A percentile compares a stretch with the other conserved stretches of the same genome.
These are phyloP conservation scores for Phocoena phocoena DNA, from an alignment of 2,113 vertebrate species.

Conservation along the genomic window DNA sequence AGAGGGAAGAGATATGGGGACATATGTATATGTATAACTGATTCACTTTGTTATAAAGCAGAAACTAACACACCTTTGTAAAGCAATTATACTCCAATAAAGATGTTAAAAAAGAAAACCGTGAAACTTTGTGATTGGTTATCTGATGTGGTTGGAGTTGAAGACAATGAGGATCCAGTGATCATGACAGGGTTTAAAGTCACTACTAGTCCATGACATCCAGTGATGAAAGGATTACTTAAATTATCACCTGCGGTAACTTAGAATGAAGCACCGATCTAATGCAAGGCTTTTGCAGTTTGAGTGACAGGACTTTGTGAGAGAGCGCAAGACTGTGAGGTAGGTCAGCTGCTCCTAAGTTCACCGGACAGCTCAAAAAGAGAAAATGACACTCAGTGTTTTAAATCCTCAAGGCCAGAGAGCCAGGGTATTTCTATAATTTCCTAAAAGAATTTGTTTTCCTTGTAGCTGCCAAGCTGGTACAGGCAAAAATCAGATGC, in stretches of 20 bases:
- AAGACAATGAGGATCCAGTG: background rate
- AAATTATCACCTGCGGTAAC: background rate
- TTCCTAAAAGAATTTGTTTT: background rate
- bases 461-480: background rate
- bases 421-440: background rate
- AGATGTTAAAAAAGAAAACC: background rate
- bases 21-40: too few relatives aligned
- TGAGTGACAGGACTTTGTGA: background rate
- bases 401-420: background rate
- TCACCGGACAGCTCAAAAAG: background rate
- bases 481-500: background rate
- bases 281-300: background rate
- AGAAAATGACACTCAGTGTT: background rate
- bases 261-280: background rate
- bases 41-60: too few relatives aligned
- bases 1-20: too few relatives aligned
- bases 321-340: background rate
- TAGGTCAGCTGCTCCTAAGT: background rate
- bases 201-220: background rate
- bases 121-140: background rate
- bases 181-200: background rate
- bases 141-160: background rate
- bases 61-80: too few relatives aligned
- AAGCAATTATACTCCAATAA: too few relatives aligned
- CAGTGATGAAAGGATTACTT: background rate